A percentile compares a stretch with the other conserved stretches of the same genome.
These are phyloP conservation scores for Ectemnius lituratus DNA, from an alignment of 2,888 invertebrate genomes.

Conservation along the genomic window DNA sequence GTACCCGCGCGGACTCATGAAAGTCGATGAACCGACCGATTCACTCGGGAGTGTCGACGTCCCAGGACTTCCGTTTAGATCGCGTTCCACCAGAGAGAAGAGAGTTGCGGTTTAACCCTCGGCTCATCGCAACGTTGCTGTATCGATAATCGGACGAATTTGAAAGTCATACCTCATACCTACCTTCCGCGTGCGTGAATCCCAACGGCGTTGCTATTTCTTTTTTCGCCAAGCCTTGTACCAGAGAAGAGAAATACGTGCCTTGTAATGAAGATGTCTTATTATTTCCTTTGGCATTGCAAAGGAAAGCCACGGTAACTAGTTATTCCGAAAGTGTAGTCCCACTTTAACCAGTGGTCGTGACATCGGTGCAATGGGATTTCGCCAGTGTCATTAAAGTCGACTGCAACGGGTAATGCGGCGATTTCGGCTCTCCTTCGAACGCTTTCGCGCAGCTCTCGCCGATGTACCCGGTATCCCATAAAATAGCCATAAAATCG, in stretches of 20 bases:
- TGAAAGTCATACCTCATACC: conserved; percentile 39
- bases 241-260: too few relatives aligned
- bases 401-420: background rate
- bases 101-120: conserved; percentile 7
- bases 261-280: too few relatives aligned
- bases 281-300: too few relatives aligned
- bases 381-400: background rate
- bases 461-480: conserved; percentile 4
- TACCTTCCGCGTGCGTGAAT: conserved; percentile 18
- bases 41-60: conserved; percentile 49
- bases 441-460: background rate
- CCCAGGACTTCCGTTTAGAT: conserved; percentile 39
- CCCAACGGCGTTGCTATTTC: background rate
- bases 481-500: conserved; percentile 7
- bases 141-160: conserved; percentile 27
- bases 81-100: conserved; percentile 16
- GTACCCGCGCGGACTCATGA: conserved; percentile 49
- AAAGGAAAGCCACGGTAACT: too few relatives aligned
- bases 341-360: background rate
- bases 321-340: too few relatives aligned
- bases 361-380: background rate
- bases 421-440: background rate
- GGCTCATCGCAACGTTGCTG: conserved; percentile 10
- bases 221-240: too few relatives aligned
- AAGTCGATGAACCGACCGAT: conserved; percentile 59